Evolutionary conservation across 2,113 vertebrate species (phyloP), one percentile per base, ranked within the genome.

Genomic region (Prochilodus magdalenae): DNA sequence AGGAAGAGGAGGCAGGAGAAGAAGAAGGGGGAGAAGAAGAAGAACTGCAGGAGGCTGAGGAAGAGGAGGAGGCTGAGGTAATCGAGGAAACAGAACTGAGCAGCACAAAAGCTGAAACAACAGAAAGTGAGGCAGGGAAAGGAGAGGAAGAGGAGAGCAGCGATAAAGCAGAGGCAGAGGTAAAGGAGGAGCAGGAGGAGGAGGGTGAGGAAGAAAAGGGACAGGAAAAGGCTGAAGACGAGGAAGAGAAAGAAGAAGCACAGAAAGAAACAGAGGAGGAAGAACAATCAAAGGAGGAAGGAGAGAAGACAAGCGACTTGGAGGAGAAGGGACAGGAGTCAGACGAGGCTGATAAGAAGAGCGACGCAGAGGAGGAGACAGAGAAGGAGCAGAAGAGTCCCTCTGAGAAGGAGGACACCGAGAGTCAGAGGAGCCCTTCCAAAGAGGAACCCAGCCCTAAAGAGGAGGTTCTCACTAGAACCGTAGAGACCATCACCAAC

Each of bases 71-170:
- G 36, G 53, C 27, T 22, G 75, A 66, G 27, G 77, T 75, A 33
- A 75, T 84, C 27, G 83, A 26, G 12, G 77, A 80, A 66, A 80
- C 77, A 7, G 72, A 80, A 75, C 77, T 84, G 18, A 27, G 83
- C 2, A 78, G 40, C n/a, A 29, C 65, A 0, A 66, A 74, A 73
- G 55, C 72, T 7, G 62, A 72, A 51, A 40, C 51, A 22, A 47
- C 77, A 57, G 77, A 57, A 6, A 24, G 20, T 76, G 29, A 62
- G 26, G 5, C 47, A 62, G 33, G 62, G 13, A 57, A 14, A 33
- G 30, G 1, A 30, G 70, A 47, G 24, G 80, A 44, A 70, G 51
- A 77, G 8, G 22, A 75, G n/a, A 1, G 53, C 24, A 44, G 51
- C 40, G 24, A 63, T 16, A 53, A 75, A 16, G 65, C 57, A 5